Evolutionary conservation across 2,797 vertebrate species (phyloP).

Genomic region (Oryzias dopingdopingensis): DNA sequence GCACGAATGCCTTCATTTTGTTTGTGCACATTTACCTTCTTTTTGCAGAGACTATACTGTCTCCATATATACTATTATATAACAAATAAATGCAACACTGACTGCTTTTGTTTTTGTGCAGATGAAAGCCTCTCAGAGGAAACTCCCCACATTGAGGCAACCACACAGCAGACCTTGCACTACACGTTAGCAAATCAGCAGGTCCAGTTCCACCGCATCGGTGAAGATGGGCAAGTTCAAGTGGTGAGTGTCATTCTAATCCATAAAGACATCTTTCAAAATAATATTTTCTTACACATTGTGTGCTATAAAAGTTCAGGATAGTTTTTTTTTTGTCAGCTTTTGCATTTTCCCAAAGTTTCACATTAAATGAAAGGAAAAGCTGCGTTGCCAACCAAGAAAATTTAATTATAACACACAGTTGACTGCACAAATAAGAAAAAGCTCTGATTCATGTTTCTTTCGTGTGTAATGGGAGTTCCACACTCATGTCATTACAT

Average conservation of each 20-base stretch:
- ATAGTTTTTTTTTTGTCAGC: no score
- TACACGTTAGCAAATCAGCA: slow-evolving; percentile 89
- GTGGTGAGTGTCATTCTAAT: slow-evolving; percentile 83
- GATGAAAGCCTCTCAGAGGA: slow-evolving; percentile 85
- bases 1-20: slow-evolving; percentile 32
- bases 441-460: not conserved
- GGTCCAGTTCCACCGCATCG: slow-evolving; percentile 97
- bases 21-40: no score
- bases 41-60: no score
- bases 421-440: not conserved
- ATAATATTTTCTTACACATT: no score
- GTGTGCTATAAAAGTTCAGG: no score
- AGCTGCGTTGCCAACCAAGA: no score
- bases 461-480: not conserved
- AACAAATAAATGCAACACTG: slow-evolving; percentile 3
- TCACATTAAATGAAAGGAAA: no score
- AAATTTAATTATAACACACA: no score
- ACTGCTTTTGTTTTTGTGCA: slow-evolving; percentile 61
- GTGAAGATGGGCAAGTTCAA: slow-evolving; percentile 97
- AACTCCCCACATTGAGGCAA: slow-evolving; percentile 80
- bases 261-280: no score
- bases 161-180: slow-evolving; percentile 91
- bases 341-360: no score
- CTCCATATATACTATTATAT: not conserved
- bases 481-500: not conserved